phyloP scores from a whole-genome alignment of 2,888 invertebrate species.

The Rhyacophila evoluta region DNA sequence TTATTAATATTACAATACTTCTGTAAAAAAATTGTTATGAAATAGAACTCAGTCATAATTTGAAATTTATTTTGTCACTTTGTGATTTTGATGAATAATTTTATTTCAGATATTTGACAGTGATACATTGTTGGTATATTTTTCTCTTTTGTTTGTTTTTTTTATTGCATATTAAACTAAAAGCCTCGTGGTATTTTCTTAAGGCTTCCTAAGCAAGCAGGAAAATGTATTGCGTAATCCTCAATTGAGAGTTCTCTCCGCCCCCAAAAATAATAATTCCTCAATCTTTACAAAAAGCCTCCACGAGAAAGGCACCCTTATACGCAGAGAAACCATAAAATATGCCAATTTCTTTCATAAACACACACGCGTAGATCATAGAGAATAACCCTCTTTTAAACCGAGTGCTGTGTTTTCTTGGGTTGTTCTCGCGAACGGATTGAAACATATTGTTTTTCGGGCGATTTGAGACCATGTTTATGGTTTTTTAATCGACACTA shows the following conservation, averaged over 20 bases:
- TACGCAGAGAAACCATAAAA: constrained; percentile 28
- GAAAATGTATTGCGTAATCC: neutral
- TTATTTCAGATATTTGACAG: too few relatives aligned
- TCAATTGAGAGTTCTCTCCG: neutral
- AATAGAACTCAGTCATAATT: too few relatives aligned
- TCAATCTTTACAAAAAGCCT: neutral
- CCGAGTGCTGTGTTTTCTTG: constrained; percentile 30
- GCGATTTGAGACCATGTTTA: constrained; percentile 53
- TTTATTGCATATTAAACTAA: neutral
- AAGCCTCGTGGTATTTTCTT: neutral
- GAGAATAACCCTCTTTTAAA: constrained; percentile 32
- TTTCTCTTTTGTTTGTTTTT: too few relatives aligned
- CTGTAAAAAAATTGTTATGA: too few relatives aligned
- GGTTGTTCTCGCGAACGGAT: constrained; percentile 38
- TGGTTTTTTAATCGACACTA: constrained; percentile 51
- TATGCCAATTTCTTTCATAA: constrained; percentile 48
- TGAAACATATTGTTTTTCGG: constrained; percentile 54
- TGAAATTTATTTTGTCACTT: too few relatives aligned
- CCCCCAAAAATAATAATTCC: neutral
- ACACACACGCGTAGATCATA: constrained; percentile 38
- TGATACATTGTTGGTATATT: too few relatives aligned
- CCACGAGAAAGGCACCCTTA: neutral
- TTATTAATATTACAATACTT: too few relatives aligned
- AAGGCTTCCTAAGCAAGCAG: neutral
- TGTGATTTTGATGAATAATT: too few relatives aligned